A percentile compares a stretch with the other conserved stretches of the same genome.
These are phyloP conservation scores for Liasis olivaceus DNA, from an alignment of 2,797 vertebrate genomes.

Conservation along the genomic window DNA sequence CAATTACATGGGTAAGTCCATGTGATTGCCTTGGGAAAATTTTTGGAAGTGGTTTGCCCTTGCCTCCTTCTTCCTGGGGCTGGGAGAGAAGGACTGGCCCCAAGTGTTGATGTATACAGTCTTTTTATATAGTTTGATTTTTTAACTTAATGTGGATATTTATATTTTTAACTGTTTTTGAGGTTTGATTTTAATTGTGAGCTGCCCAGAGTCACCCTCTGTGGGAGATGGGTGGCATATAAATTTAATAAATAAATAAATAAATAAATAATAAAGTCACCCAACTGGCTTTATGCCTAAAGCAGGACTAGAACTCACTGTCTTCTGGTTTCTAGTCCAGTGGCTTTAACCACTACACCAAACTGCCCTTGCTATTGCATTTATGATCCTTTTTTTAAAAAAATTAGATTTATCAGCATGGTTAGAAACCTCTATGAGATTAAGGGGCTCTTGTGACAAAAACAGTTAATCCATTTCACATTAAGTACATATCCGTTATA, in stretches of 20 bases:
- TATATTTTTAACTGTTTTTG: too few relatives aligned
- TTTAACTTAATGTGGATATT: too few relatives aligned
- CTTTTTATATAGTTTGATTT: too few relatives aligned
- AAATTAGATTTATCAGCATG: constrained; percentile 49
- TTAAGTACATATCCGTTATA: neutral
- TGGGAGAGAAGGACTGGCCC: neutral
- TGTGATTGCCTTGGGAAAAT: neutral
- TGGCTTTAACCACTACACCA: neutral
- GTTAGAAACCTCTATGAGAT: constrained; percentile 48
- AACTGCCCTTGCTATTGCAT: neutral
- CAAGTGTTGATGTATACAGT: too few relatives aligned
- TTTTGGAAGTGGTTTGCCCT: neutral
- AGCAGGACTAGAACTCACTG: neutral
- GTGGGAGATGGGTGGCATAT: too few relatives aligned
- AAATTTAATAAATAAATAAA: too few relatives aligned
- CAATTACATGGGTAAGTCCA: neutral
- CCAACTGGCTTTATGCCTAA: neutral
- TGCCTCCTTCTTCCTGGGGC: neutral
- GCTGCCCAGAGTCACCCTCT: too few relatives aligned
- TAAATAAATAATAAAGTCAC: neutral
- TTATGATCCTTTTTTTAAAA: constrained; percentile 23
- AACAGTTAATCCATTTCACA: constrained; percentile 33
- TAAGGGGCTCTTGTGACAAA: constrained; percentile 53
- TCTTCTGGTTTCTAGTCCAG: neutral
- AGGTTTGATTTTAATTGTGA: too few relatives aligned